Evolutionary conservation across 1,140 invertebrate species (phyloP), one percentile per base, ranked within the genome.

Genomic region (Caerostris darwini): DNA sequence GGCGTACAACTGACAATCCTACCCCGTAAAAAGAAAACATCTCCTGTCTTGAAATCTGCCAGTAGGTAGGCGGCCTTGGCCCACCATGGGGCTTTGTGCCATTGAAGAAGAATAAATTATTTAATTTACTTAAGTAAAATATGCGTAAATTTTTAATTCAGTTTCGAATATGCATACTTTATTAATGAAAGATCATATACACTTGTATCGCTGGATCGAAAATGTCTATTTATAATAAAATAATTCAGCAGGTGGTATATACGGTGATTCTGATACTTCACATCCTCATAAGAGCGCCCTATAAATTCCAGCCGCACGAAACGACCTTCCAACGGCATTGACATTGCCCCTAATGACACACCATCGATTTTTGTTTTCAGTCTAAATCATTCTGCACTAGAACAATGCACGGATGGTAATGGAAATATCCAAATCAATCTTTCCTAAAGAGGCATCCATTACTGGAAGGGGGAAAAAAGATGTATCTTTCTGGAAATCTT

Each of bases 401-500:
- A 77, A 77, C 71, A 77, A 77, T 50, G 71, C 34, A 77, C 53
- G 71, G 34, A 14, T 50, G 2, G 71, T 77, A 77, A 77, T 77
- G 71, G 71, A 77, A 77, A 77, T 77, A 77, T 77, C 69, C 71
- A 50, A 77, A 77, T 77, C 71, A 77, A 77, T 77, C 50, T 77
- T 77, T 12, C 3, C 17, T 10, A 77, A 50, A 77, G 34, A 77
- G 12, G 8, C 34, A 77, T 77, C 34, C 12, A 77, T 77, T 77
- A 17, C 2, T 5, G n/a, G 12, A 17, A 6, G 7, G 3, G 17
- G 17, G 17, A 67, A 67, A 34, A 34, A 34, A 2, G 34, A 1
- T 34, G 34, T 2, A 34, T 34, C 34, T 34, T 34, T 34, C 34
- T 34, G 34, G 34, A 34, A 67, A 5, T 67, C 61, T 67, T 67